Conservation (phyloP, 1,140 invertebrate species). For the Scaptomyza pallida region DNA sequence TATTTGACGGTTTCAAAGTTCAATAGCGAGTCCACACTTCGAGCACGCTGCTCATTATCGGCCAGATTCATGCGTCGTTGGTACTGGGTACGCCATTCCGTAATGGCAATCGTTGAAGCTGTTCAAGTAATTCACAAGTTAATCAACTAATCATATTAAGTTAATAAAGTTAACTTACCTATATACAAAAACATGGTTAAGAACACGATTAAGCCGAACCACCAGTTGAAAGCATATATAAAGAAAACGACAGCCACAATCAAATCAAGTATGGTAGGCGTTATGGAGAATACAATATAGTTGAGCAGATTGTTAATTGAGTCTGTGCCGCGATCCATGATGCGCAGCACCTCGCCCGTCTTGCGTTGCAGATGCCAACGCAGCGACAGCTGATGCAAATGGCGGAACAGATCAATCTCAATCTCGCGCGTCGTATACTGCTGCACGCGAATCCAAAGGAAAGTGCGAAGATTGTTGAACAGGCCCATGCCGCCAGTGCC, state of each 20-base stretch:
- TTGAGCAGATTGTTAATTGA: slow-evolving; percentile 96
- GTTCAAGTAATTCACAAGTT: slow-evolving; percentile 47
- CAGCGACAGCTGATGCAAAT: slow-evolving; percentile 93
- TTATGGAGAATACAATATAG: slow-evolving; percentile 94
- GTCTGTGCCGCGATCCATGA: slow-evolving; percentile 98
- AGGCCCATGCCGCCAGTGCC: slow-evolving; percentile 96
- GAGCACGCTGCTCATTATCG: slow-evolving; percentile 95
- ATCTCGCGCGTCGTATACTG: slow-evolving; percentile 97
- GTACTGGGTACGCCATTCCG: slow-evolving; percentile 98
- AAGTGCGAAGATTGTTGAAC: slow-evolving; percentile 94
- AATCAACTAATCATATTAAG: not conserved
- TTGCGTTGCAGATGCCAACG: slow-evolving; percentile 96
- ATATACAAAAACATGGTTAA: slow-evolving; percentile 96
- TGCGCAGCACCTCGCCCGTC: slow-evolving; percentile 96
- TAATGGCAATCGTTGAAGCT: slow-evolving; percentile 94
- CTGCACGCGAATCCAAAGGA: slow-evolving; percentile 97
- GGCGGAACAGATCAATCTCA: slow-evolving; percentile 92
- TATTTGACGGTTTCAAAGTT: slow-evolving; percentile 99
- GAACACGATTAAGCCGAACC: slow-evolving; percentile 97
- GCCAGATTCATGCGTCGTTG: slow-evolving; percentile 96
- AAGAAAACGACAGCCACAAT: slow-evolving; percentile 97
- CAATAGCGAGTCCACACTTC: slow-evolving; percentile 97
- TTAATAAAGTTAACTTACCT: slow-evolving; percentile 86
- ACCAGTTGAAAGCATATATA: slow-evolving; percentile 93
- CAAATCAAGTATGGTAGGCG: slow-evolving; percentile 96